Evolutionary conservation across 2,113 vertebrate genomes (phyloP), one percentile per base, ranked within the genome.

Genomic region (Solea senegalensis): DNA sequence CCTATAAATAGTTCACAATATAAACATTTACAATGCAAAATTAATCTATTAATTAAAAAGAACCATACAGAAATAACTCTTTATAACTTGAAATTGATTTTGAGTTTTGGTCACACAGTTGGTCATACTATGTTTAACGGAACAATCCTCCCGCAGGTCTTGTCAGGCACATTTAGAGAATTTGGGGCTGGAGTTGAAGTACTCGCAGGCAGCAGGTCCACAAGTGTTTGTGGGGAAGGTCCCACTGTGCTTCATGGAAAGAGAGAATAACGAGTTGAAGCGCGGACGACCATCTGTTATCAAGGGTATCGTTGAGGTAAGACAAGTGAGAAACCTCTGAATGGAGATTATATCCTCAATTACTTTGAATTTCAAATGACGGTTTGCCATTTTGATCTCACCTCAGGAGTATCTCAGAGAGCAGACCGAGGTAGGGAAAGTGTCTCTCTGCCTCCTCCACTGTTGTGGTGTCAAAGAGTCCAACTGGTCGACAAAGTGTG

Each of bases 231-330:
- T 98, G 14, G 92, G 89, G 56, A 96, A 94, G 77, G 96, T 98
- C 16, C 98, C 98, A 0, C 49, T 95, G 66, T 99, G 97, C 73
- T 97, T 98, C 74, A 76, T 95, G 76, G 97, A 99, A 89, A 96
- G 95, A 91, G 97, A 99, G 86, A 95, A 92, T 78, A 97, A 87
- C 60, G 96, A 98, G 80, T 82, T 95, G 52, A 94, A 93, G 2
- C 92, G 96, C 65, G 96, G 96, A 61, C 94, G 97, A 71, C 85
- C 90, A 3, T 91, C 96, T 6, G 91, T 97, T 67, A 92, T 96
- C 81, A 96, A 93, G 85, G 86, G 88, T 39, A 91, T 98, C n/a
- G 93, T 98, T 75, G 92, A 98, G 96, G 97, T 98, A 68, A 71
- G 58, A 53, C 7, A 34, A 48, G 5, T 27, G 10, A n/a, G 15